A percentile compares a stretch with the other conserved stretches of the same genome.
Evolutionary conservation across 2,113 vertebrate genomes (phyloP).

Genomic region (Chaetura pelagica): DNA sequence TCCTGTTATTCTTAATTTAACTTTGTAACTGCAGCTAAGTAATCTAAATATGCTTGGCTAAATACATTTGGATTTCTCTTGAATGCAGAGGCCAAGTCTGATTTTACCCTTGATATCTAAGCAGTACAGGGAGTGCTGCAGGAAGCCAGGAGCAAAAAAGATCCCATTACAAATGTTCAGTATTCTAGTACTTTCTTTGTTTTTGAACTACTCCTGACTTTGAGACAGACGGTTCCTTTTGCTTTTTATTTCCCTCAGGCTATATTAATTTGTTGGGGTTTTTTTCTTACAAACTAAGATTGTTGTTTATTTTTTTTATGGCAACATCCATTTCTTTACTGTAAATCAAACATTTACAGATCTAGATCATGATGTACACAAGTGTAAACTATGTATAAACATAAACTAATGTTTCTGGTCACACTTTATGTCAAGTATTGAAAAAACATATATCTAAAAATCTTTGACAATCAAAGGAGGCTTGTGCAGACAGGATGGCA

Average conservation of each 20-base stretch:
- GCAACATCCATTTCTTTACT: conserved; percentile 19
- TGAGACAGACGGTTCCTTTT: not conserved
- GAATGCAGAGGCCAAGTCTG: not conserved
- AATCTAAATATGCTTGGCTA: not conserved
- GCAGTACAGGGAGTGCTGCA: not conserved
- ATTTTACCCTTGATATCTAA: not conserved
- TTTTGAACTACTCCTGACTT: not conserved
- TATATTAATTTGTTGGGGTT: not conserved
- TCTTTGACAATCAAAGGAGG: not conserved
- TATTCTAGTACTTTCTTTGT: not conserved
- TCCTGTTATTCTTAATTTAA: not conserved
- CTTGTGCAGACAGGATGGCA: not conserved
- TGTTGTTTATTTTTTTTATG: not conserved
- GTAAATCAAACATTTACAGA: conserved; percentile 20
- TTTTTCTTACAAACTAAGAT: not conserved
- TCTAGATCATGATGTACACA: not conserved
- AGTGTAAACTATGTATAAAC: not conserved
- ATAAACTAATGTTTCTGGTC: not conserved
- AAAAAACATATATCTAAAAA: not conserved
- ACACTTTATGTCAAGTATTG: not conserved
- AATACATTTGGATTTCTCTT: not conserved
- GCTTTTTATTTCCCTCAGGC: not conserved
- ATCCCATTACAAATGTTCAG: not conserved
- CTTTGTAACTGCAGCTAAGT: not conserved
- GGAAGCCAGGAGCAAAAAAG: not conserved